phyloP scores from a whole-genome alignment of 2,888 invertebrate species.

The Marasmarcha lunaedactyla region DNA sequence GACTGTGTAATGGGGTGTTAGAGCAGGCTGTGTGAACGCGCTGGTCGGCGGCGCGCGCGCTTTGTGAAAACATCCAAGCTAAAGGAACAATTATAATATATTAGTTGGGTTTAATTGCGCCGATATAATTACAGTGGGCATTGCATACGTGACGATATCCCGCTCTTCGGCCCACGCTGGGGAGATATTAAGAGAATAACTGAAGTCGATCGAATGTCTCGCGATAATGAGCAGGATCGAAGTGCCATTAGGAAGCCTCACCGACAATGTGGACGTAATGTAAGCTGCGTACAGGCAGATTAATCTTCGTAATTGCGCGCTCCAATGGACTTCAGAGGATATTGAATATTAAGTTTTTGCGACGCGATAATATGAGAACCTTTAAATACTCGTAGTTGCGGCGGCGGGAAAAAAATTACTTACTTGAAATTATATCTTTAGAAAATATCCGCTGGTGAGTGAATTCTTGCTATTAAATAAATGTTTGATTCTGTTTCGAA shows the following conservation, averaged over 20 bases:
- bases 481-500: no score
- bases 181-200: conserved; percentile 66
- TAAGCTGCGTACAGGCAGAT: conserved; percentile 48
- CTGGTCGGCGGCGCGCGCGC: conserved; percentile 24
- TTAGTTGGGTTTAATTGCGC: conserved; percentile 64
- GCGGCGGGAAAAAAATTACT: no score
- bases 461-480: no score
- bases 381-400: no score
- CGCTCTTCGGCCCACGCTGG: conserved; percentile 41
- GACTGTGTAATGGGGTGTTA: conserved; percentile 37
- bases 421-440: no score
- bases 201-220: conserved; percentile 61
- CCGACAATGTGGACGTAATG: conserved; percentile 54
- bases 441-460: no score
- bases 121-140: conserved; percentile 60
- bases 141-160: conserved; percentile 66
- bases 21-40: conserved; percentile 37
- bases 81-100: conserved; percentile 61
- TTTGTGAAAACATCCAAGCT: conserved; percentile 50
- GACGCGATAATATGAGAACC: background rate
- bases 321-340: conserved; percentile 18
- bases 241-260: conserved; percentile 70
- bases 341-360: conserved; percentile 5
- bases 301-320: conserved; percentile 49
- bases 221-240: conserved; percentile 66